These are phyloP conservation scores for Pogonomyrmex californicus DNA, from an alignment of 1,140 invertebrate genomes.

Conservation along the genomic window DNA sequence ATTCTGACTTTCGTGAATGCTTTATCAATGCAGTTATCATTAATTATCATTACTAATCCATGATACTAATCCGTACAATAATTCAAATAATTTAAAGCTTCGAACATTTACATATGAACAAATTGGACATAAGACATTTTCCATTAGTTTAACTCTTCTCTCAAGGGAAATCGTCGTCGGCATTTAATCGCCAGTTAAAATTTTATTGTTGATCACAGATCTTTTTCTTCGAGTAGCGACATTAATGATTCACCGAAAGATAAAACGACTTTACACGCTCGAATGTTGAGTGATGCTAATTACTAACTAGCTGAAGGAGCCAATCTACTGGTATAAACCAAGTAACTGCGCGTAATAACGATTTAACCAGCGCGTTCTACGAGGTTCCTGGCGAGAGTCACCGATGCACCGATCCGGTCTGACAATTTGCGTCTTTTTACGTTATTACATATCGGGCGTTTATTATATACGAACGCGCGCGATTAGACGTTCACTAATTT, in stretches of 20 bases:
- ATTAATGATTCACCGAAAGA: background rate
- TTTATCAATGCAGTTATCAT: no score
- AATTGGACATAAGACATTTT: background rate
- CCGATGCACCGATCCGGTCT: background rate
- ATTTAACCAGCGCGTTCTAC: constrained; percentile 3
- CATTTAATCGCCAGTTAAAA: constrained; percentile 1
- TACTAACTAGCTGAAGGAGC: constrained; percentile 13
- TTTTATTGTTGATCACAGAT: constrained; percentile 26
- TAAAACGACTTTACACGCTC: background rate
- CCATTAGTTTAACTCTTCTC: background rate
- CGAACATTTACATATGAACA: background rate
- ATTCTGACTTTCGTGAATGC: background rate
- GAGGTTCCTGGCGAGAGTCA: background rate
- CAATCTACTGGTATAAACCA: constrained; percentile 6
- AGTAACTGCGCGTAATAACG: constrained; percentile 15
- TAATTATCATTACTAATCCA: background rate
- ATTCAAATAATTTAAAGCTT: background rate
- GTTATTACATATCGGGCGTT: background rate
- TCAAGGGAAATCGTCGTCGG: background rate
- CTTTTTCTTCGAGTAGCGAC: constrained; percentile 5
- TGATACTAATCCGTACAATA: background rate
- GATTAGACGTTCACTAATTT: constrained; percentile 21
- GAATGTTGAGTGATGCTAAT: constrained; percentile 51
- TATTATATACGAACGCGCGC: background rate
- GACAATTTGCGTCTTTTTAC: constrained; percentile 5